Evolutionary conservation across 30 jellyfish, hydroid and myxozoan species (phyloP), one percentile per base, ranked within the genome.

Genomic region (Cassiopea xamachana): DNA sequence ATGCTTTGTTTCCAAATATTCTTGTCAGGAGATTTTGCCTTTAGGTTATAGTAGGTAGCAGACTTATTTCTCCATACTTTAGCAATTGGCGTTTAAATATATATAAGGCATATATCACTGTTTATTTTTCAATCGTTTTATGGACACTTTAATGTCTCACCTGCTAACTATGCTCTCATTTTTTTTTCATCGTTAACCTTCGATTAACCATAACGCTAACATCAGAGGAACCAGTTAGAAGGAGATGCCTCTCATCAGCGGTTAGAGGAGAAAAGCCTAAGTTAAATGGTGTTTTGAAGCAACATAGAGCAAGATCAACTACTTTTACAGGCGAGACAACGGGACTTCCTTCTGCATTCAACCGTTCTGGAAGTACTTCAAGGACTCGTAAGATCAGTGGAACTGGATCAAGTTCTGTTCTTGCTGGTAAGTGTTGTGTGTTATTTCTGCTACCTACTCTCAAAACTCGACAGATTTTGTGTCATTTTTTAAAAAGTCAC

Each of bases 301-400:
- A 85, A 60, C 96, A 82, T 81, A 80, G 94, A 79, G 77, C 70
- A 60, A 82, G 92, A 74, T 84, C 98, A 47, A 62, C 98, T 79
- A 73, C 96, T 49, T 89, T 90, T 77, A 39, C 96, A 94, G 98
- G 96, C 60, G 99, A 95, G 67, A 95, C 99, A 14, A 95, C 99
- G 48, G 99, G 99, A 78, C 50, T 95, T 86, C 99, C 99, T 5
- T 69, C 97, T 43, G 9, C 92, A n/a, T 89, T 89, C 64, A 49
- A 19, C 80, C 82, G 92, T 55, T 83, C 83, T 55, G 77, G 85
- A 62, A 60, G 85, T 16, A 78, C 94, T 9, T 19, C 90, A 83
- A 78, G 94, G 71, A 73, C 51, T 13, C 88, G 97, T 19, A 91
- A 91, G 77, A 81, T 80, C 67, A 91, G 97, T 81, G 80, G 82